Evolutionary conservation across 2,113 vertebrate species (phyloP), one percentile per base, ranked within the genome.

Genomic region (Perccottus glenii): DNA sequence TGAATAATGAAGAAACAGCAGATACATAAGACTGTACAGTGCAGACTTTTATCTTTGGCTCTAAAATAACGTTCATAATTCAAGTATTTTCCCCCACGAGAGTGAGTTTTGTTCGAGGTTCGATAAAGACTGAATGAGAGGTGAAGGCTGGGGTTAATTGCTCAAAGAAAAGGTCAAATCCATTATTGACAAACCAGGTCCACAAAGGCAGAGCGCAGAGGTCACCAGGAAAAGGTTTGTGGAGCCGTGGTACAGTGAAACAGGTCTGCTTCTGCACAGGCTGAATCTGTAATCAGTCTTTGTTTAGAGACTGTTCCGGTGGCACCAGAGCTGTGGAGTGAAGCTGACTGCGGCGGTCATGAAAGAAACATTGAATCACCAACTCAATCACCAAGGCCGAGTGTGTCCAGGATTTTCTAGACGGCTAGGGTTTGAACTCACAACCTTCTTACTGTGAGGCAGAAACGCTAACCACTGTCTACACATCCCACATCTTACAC

Each of bases 91-190:
- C 53, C 49, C 67, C 5, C 55, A 14, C 57, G 60, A 70, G 5
- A 10, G 11, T n/a, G 10, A 44, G 55, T 64, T 86, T 59, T 70
- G 52, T 50, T 59, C n/a, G 36, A 3, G 14, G 64, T 55, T 83
- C 75, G 47, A 86, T 84, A 66, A 46, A 45, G 61, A 65, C 46
- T 19, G 69, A 85, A 82, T 14, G 45, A 14, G 62, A 64, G 72
- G 60, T 73, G 75, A 77, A 69, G 50, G 57, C 59, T 4, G 42
- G 56, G 84, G 82, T 85, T 85, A 88, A 86, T 86, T 81, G 74
- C 77, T 71, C 50, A 77, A 66, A 74, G 35, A 64, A 73, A 74
- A 82, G 77, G 80, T 85, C 76, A 80, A 58, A 72, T 80, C 75
- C 52, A 59, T 87, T 80, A 80, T 83, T 65, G 83, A 69, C 58